Percentiles rank a stretch among this genome's conserved stretches.
phyloP scores from a whole-genome alignment of 2,797 vertebrate species.

The Picus viridis region DNA sequence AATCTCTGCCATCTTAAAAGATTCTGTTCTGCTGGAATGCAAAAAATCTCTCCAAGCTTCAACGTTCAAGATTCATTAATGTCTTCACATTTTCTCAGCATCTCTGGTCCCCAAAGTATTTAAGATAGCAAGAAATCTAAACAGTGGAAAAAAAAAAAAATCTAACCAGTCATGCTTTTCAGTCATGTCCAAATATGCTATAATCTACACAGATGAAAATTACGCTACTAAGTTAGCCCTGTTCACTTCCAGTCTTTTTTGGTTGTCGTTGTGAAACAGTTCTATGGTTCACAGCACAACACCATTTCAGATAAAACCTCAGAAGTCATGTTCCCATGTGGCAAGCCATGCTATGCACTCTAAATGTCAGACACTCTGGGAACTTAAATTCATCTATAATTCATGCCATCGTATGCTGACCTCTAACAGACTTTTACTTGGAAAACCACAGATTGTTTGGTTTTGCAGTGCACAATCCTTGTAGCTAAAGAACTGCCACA shows the following conservation, averaged over 20 bases:
- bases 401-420: neutral
- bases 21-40: neutral
- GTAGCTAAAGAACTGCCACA: neutral
- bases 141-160: neutral
- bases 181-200: neutral
- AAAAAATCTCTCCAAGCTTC: neutral
- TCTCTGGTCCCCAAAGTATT: neutral
- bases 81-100: neutral
- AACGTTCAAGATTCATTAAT: neutral
- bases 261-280: neutral
- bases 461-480: neutral
- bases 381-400: slow-evolving; percentile 23
- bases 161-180: neutral
- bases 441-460: neutral
- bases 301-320: neutral
- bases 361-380: neutral
- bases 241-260: neutral
- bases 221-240: neutral
- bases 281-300: neutral
- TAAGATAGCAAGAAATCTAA: neutral
- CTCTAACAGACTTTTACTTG: slow-evolving; percentile 17
- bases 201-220: neutral
- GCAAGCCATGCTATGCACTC: neutral
- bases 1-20: neutral
- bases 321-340: neutral